Percentiles rank a stretch among this genome's conserved stretches.
Conservation (phyloP, 2,113 vertebrate species). For the Passerina amoena region DNA sequence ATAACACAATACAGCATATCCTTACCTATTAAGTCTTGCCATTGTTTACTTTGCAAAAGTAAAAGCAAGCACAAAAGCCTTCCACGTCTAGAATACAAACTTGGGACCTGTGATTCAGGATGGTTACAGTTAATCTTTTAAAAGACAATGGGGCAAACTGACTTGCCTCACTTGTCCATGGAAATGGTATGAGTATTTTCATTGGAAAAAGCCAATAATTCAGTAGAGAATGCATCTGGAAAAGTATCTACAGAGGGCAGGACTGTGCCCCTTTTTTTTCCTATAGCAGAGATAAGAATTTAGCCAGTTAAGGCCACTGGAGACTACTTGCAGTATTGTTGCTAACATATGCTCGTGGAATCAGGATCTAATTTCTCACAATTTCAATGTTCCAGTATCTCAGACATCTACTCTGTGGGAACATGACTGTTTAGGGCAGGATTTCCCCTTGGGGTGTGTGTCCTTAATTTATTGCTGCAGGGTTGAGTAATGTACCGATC, state of each 20-base stretch:
- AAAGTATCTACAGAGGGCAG: not conserved
- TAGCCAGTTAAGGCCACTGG: not conserved
- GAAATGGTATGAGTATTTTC: not conserved
- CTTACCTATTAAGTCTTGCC: not conserved
- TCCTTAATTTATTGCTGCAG: conserved; percentile 53
- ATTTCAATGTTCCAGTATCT: not conserved
- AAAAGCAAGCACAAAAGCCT: not conserved
- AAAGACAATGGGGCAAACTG: not conserved
- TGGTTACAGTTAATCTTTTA: not conserved
- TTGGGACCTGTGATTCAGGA: not conserved
- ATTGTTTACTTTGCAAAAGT: not conserved
- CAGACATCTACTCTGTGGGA: not conserved
- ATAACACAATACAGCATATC: not conserved
- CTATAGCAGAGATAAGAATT: not conserved
- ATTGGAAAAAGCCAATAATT: not conserved
- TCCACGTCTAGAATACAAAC: not conserved
- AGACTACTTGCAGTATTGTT: not conserved
- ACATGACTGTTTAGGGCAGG: conserved; percentile 14
- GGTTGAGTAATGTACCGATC: conserved; percentile 44
- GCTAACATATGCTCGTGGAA: not conserved
- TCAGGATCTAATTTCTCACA: not conserved
- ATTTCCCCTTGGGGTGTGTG: not conserved
- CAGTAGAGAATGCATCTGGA: not conserved
- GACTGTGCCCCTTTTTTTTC: not conserved
- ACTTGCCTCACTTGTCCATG: not conserved